Evolutionary conservation across 2,797 vertebrate genomes (phyloP).

Genomic region (Anisognathus igniventris): DNA sequence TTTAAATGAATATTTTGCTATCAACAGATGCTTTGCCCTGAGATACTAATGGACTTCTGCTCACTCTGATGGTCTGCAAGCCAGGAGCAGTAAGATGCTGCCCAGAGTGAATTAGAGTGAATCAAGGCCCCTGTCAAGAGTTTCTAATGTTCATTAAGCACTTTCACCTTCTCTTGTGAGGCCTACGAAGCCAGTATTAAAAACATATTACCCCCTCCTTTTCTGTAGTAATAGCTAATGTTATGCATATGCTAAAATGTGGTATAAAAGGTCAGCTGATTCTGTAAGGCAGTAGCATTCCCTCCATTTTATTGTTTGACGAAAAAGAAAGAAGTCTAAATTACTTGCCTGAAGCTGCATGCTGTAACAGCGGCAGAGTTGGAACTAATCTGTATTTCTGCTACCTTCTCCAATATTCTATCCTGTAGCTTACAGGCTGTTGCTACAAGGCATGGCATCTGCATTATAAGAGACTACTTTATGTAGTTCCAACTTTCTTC

Average conservation of each 20-base stretch:
- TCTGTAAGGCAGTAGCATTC: background rate
- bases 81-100: background rate
- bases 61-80: background rate
- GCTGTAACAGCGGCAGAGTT: background rate
- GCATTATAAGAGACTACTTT: background rate
- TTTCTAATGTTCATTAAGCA: slow-evolving; percentile 15
- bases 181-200: slow-evolving; percentile 41
- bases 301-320: slow-evolving; percentile 53
- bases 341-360: slow-evolving; percentile 26
- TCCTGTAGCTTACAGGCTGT: background rate
- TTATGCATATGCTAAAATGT: background rate
- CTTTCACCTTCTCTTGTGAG: slow-evolving; percentile 5
- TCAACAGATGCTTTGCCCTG: background rate
- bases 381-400: slow-evolving; percentile 30
- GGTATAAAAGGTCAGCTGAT: background rate
- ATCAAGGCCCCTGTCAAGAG: background rate
- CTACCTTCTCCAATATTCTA: background rate
- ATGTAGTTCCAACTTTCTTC: background rate
- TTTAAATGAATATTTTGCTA: background rate
- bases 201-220: slow-evolving; percentile 15
- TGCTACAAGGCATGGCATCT: background rate
- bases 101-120: background rate
- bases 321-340: slow-evolving; percentile 45
- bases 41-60: background rate
- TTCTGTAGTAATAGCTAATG: slow-evolving; percentile 1